Evolutionary conservation across 2,113 vertebrate genomes (phyloP).

Genomic region (Symphodus melops): DNA sequence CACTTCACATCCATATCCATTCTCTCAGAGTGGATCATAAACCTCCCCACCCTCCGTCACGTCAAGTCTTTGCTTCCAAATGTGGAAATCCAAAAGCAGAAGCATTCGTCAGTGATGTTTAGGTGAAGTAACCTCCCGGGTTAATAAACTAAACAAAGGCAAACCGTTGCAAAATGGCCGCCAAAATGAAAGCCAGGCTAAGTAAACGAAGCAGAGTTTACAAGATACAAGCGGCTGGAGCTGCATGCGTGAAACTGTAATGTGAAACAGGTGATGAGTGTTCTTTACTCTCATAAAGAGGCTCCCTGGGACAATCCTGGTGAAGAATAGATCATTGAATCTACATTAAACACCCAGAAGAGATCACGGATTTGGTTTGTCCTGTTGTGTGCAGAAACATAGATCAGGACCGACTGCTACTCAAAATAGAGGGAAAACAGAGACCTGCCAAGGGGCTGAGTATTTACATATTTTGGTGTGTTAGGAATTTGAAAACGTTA

Average conservation of each 20-base stretch:
- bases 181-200: constrained; percentile 97
- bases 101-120: constrained; percentile 93
- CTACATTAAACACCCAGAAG: constrained; percentile 28
- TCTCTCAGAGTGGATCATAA: constrained; percentile 76
- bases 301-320: constrained; percentile 55
- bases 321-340: constrained; percentile 38
- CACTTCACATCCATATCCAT: not conserved
- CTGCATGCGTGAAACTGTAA: constrained; percentile 89
- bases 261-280: constrained; percentile 91
- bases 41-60: constrained; percentile 84
- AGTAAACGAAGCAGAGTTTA: constrained; percentile 97
- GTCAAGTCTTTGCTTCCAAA: constrained; percentile 88
- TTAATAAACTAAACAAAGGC: constrained; percentile 99
- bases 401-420: not conserved
- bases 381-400: not conserved
- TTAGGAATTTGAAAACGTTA: too few species aligned
- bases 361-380: constrained; percentile 4
- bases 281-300: constrained; percentile 67
- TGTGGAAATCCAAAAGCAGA: constrained; percentile 89
- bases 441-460: too few species aligned
- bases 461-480: too few species aligned
- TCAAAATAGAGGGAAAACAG: too few species aligned
- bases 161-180: constrained; percentile 95
- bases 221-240: constrained; percentile 86
- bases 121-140: constrained; percentile 96